These are phyloP conservation scores for Thysanoteuthis rhombus DNA, from an alignment of 2,888 invertebrate species.

Conservation along the genomic window DNA sequence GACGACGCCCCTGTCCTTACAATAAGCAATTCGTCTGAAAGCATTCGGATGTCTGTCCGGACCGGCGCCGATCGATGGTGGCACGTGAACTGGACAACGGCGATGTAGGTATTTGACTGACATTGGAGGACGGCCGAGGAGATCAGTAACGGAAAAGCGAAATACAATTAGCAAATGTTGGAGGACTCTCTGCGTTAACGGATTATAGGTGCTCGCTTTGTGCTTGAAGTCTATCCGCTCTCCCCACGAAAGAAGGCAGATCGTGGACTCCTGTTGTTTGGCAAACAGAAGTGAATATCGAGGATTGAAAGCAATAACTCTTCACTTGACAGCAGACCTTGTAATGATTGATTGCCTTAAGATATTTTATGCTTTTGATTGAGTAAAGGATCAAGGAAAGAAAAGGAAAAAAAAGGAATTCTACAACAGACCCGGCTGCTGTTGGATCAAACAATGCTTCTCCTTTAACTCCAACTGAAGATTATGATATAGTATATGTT, in stretches of 20 bases:
- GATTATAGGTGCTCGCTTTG: not conserved
- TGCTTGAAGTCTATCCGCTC: not conserved
- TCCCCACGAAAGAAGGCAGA: not conserved
- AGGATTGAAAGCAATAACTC: not conserved
- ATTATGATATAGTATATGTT: too few species aligned
- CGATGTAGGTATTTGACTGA: not conserved
- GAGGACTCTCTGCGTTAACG: not conserved
- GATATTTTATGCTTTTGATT: not conserved
- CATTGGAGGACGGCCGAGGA: not conserved
- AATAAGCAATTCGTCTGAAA: not conserved
- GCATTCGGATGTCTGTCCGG: not conserved
- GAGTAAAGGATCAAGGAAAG: too few species aligned
- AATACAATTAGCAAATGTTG: not conserved
- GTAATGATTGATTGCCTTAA: not conserved
- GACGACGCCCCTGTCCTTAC: not conserved
- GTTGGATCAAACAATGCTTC: too few species aligned
- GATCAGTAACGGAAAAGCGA: not conserved
- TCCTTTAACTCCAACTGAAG: too few species aligned
- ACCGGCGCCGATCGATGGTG: not conserved
- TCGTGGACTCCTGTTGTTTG: not conserved
- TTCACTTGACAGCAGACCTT: not conserved
- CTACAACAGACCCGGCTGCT: too few species aligned
- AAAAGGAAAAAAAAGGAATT: too few species aligned
- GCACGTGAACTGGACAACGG: not conserved
- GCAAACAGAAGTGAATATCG: not conserved